These are phyloP conservation scores for Phengaris alcon DNA, from an alignment of 2,888 invertebrate species.

Conservation along the genomic window DNA sequence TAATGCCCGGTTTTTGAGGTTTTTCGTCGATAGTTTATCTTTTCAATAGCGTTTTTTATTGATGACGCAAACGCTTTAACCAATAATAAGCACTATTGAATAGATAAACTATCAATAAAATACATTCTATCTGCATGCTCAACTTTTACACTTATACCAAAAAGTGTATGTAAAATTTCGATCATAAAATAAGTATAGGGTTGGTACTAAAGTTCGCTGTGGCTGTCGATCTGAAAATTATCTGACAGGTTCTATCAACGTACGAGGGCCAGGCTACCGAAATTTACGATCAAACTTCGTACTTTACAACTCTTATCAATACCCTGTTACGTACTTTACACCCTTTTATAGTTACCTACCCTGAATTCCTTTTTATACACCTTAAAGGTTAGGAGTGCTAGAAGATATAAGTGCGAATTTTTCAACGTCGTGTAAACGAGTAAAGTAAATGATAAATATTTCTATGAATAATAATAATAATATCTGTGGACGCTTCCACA, in stretches of 20 bases:
- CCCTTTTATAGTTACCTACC: constrained; percentile 28
- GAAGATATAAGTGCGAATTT: not conserved
- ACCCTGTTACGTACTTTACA: constrained; percentile 44
- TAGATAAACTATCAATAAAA: too few species aligned
- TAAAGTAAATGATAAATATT: too few species aligned
- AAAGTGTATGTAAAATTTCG: constrained; percentile 6
- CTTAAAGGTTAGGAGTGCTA: not conserved
- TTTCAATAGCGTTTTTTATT: not conserved
- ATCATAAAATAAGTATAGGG: constrained; percentile 41
- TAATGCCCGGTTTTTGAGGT: not conserved
- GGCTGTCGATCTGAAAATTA: constrained; percentile 68
- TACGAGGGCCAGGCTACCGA: constrained; percentile 38
- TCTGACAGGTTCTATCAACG: constrained; percentile 58
- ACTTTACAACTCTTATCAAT: constrained; percentile 73
- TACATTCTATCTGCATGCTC: not conserved
- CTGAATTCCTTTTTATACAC: constrained; percentile 21
- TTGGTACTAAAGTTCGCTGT: constrained; percentile 55
- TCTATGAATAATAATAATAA: too few species aligned
- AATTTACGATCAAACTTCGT: constrained; percentile 72
- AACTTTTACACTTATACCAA: not conserved
- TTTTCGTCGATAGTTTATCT: not conserved
- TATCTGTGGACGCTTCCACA: too few species aligned
- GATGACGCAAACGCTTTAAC: not conserved
- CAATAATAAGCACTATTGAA: not conserved
- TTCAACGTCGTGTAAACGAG: too few species aligned